Evolutionary conservation across 2,888 invertebrate species (phyloP).

Genomic region (Sarcophaga subvicina): DNA sequence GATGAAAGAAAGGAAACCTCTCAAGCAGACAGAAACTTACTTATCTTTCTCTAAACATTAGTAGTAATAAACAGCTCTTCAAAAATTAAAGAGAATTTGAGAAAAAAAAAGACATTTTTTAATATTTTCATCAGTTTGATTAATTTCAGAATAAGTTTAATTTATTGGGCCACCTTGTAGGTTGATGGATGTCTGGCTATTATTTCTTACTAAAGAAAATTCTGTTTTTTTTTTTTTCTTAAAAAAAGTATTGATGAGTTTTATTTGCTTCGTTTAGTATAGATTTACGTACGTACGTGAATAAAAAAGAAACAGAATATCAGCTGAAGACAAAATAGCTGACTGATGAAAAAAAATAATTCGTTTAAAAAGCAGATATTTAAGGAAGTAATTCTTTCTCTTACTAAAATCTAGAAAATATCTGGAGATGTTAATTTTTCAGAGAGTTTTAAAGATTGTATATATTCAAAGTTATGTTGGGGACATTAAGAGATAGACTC

Average conservation of each 20-base stretch:
- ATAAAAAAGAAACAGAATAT: not conserved
- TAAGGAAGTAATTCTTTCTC: no score
- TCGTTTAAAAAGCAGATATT: no score
- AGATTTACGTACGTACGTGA: no score
- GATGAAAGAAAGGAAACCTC: not conserved
- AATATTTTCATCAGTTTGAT: constrained; percentile 24
- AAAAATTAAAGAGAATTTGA: not conserved
- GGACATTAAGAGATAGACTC: constrained; percentile 4
- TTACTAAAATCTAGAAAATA: no score
- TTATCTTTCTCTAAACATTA: constrained; percentile 4
- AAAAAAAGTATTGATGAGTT: not conserved
- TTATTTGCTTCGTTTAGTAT: not conserved
- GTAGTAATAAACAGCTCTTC: not conserved
- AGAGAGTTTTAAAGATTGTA: not conserved
- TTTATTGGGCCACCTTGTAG: constrained; percentile 53
- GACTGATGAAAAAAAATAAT: no score
- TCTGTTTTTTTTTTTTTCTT: not conserved
- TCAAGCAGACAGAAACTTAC: not conserved
- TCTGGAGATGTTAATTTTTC: no score
- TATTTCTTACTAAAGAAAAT: constrained; percentile 2
- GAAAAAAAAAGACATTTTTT: not conserved
- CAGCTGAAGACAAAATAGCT: no score
- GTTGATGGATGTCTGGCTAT: constrained; percentile 43
- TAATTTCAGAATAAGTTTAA: constrained; percentile 39
- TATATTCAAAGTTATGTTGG: constrained; percentile 7